Evolutionary conservation across 2,113 vertebrate species (phyloP), one percentile per base, ranked within the genome.

Genomic region (Apeltes quadracus): DNA sequence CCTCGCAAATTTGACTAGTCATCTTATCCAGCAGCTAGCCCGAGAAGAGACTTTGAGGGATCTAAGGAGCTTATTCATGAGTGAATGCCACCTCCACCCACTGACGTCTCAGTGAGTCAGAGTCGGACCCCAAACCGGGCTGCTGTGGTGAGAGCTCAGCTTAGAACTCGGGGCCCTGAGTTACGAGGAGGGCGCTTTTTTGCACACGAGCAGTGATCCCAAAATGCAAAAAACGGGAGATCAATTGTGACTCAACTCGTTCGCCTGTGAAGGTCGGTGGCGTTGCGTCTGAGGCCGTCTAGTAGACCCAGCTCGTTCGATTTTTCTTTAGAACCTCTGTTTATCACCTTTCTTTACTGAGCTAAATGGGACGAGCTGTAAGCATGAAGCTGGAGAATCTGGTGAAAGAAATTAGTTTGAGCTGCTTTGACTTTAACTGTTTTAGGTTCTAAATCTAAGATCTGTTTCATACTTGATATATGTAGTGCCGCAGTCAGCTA

Each of bases 11-110:
- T 22, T 57, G 62, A 67, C 32, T 29, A 25, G 18, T 51, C 32
- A 46, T 41, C 25, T 54, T 41, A 53, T 44, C 27, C 4, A 41
- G 38, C 48, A 67, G 61, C 34, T 34, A 27, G 13, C 20, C 14
- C 50, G 34, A 44, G 25, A 67, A 53, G 41, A 67, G 41, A 56
- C 58, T 50, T 66, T 48, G 41, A 50, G 63, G 48, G 61, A 23
- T 71, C 56, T 68, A 15, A 43, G 38, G 61, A 67, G 61, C 61
- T 55, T 55, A 62, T n/a, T 34, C 23, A 10, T 56, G 48, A 66
- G 44, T 48, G 70, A n/a, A n/a, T n/a, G n/a, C n/a, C n/a, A n/a
- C n/a, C n/a, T n/a, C n/a, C n/a, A n/a, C n/a, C n/a, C n/a, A n/a
- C n/a, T n/a, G 59, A 54, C 22, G 38, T 41, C 53, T 63, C 6